Evolutionary conservation across 2,888 invertebrate genomes (phyloP).

Genomic region (Oxycera nigricornis): DNA sequence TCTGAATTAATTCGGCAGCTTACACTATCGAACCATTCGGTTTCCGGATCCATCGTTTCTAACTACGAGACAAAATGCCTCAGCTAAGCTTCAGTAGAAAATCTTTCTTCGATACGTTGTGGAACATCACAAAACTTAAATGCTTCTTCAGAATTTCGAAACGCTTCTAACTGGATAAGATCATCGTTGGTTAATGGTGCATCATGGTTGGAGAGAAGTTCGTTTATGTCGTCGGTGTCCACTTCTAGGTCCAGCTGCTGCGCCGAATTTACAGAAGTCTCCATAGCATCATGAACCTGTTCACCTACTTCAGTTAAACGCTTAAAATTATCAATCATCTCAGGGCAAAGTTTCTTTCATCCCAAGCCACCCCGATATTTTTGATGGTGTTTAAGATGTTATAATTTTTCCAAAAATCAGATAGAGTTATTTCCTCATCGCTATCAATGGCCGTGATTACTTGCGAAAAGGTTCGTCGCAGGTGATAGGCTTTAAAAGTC

Average conservation of each 20-base stretch:
- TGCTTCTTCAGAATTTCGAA: not conserved
- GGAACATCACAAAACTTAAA: not conserved
- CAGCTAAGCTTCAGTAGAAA: not conserved
- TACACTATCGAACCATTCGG: no score
- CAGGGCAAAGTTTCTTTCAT: not conserved
- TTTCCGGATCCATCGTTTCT: no score
- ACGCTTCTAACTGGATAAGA: not conserved
- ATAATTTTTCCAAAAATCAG: not conserved
- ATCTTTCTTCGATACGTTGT: not conserved
- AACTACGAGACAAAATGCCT: no score
- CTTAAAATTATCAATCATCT: not conserved
- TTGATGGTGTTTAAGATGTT: not conserved
- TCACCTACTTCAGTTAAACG: not conserved
- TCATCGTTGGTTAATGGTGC: not conserved
- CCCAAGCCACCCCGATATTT: not conserved
- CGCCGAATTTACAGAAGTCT: no score
- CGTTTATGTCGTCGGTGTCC: no score
- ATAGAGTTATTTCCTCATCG: not conserved
- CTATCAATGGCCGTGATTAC: not conserved
- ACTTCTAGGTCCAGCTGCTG: not conserved
- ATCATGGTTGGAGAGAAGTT: not conserved
- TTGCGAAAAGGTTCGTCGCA: not conserved
- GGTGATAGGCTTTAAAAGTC: not conserved
- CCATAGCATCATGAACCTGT: no score
- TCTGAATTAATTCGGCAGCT: no score